These are phyloP conservation scores for Leptobrachium leishanense DNA, from an alignment of 2,113 vertebrate genomes.

Conservation along the genomic window DNA sequence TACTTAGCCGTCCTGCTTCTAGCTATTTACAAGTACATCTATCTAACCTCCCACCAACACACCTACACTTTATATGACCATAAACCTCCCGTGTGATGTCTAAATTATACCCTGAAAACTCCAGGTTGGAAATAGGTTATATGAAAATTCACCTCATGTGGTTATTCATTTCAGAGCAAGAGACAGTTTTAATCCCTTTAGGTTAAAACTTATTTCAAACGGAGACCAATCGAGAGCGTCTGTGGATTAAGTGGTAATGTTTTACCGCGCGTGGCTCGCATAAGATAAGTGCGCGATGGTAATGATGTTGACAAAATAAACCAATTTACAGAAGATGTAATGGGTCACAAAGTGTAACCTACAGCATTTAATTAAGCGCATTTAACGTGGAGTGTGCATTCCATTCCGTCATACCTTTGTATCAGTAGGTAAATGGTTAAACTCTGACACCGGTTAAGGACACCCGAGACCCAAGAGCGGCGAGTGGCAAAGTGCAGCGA, in stretches of 20 bases:
- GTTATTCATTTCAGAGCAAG: constrained; percentile 63
- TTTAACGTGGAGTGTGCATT: background rate
- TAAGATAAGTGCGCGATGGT: constrained; percentile 30
- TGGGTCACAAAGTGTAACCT: background rate
- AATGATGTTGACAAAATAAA: constrained; percentile 39
- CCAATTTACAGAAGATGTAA: constrained; percentile 13
- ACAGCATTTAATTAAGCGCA: background rate
- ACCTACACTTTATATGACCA: constrained; percentile 63
- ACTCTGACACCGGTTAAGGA: background rate
- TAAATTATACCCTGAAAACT: constrained; percentile 68
- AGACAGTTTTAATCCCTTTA: constrained; percentile 57
- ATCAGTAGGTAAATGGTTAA: background rate
- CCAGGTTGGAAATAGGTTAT: constrained; percentile 58
- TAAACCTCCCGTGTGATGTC: constrained; percentile 60
- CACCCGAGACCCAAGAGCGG: background rate
- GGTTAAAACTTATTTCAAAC: constrained; percentile 63
- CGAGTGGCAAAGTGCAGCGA: background rate
- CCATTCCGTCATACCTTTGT: background rate
- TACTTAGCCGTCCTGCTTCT: constrained; percentile 56
- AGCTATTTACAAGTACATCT: constrained; percentile 63
- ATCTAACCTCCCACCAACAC: constrained; percentile 61
- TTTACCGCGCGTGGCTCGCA: constrained; percentile 19
- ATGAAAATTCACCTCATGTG: constrained; percentile 62
- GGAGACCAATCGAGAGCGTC: constrained; percentile 60
- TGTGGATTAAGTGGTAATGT: constrained; percentile 62